Percentiles rank a stretch among this genome's conserved stretches.
These are phyloP conservation scores for Procambarus clarkii DNA, from an alignment of 1,140 invertebrate genomes.

Conservation along the genomic window DNA sequence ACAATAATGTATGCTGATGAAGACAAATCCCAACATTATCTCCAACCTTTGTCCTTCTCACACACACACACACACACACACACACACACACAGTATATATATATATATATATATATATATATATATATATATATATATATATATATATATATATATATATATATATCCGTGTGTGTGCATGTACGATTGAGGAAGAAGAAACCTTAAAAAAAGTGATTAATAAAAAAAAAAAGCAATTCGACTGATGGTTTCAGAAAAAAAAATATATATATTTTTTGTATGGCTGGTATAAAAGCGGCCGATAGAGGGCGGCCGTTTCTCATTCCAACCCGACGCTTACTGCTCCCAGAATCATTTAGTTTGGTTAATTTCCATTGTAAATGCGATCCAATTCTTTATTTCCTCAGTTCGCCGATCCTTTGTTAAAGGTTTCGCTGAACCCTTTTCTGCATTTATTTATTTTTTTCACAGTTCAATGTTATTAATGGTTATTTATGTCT, in stretches of 20 bases:
- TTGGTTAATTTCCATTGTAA: constrained; percentile 66
- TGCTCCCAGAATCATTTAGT: constrained; percentile 41
- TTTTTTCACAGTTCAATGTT: constrained; percentile 44
- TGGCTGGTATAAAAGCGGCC: background rate
- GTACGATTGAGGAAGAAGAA: background rate
- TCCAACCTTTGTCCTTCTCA: background rate
- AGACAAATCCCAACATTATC: background rate
- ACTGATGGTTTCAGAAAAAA: too few species aligned
- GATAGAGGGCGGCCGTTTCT: background rate
- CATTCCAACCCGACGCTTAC: background rate
- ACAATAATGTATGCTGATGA: background rate
- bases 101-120: too few species aligned
- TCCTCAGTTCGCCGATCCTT: constrained; percentile 23
- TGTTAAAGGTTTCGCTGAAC: background rate
- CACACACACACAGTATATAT: too few species aligned
- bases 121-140: too few species aligned
- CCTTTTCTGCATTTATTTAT: constrained; percentile 34
- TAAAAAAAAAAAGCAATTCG: background rate
- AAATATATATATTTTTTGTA: too few species aligned
- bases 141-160: too few species aligned
- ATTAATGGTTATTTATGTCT: constrained; percentile 62
- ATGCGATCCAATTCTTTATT: constrained; percentile 53
- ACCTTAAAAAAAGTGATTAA: background rate
- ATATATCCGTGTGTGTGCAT: too few species aligned
- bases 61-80: background rate